Percentiles rank a stretch among this genome's conserved stretches.
Conservation (phyloP, 2,888 invertebrate species). For the Caenorhabditis sp. region DNA sequence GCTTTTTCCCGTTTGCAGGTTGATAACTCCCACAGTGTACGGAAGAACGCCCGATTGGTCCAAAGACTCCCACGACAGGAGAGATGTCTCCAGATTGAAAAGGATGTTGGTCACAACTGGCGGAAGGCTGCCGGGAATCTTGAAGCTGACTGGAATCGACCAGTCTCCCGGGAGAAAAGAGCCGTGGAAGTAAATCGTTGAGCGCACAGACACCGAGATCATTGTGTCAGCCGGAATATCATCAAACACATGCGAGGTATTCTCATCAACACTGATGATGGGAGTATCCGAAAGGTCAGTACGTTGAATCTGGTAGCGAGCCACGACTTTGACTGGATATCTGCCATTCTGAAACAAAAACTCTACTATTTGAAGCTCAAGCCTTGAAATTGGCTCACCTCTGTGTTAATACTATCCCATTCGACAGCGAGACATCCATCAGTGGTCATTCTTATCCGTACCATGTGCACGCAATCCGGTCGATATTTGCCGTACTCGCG, state of each 20-base stretch:
- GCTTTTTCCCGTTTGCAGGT: too few relatives aligned
- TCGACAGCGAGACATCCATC: not conserved
- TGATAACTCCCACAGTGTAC: not conserved
- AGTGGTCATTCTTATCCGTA: not conserved
- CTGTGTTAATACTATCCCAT: too few relatives aligned
- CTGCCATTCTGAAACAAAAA: not conserved
- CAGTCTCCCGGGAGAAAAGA: slow-evolving; percentile 33
- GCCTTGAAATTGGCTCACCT: too few relatives aligned
- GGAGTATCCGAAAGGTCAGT: not conserved
- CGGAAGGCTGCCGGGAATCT: slow-evolving; percentile 31
- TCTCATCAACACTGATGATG: not conserved
- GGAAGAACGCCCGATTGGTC: slow-evolving; percentile 14
- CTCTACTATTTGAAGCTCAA: too few relatives aligned
- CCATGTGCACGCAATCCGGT: slow-evolving; percentile 1
- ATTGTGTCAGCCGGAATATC: slow-evolving; percentile 24
- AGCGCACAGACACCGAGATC: slow-evolving; percentile 20
- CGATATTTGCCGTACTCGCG: slow-evolving; percentile 3
- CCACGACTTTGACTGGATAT: not conserved
- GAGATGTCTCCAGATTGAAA: not conserved
- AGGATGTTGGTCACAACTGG: slow-evolving; percentile 6
- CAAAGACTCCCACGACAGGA: slow-evolving; percentile 25
- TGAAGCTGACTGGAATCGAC: not conserved
- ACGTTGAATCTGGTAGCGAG: slow-evolving; percentile 15
- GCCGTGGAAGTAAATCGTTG: not conserved
- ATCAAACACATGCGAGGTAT: not conserved